phyloP scores from a whole-genome alignment of 2,113 vertebrate genomes.

The Lamprotornis superbus region DNA sequence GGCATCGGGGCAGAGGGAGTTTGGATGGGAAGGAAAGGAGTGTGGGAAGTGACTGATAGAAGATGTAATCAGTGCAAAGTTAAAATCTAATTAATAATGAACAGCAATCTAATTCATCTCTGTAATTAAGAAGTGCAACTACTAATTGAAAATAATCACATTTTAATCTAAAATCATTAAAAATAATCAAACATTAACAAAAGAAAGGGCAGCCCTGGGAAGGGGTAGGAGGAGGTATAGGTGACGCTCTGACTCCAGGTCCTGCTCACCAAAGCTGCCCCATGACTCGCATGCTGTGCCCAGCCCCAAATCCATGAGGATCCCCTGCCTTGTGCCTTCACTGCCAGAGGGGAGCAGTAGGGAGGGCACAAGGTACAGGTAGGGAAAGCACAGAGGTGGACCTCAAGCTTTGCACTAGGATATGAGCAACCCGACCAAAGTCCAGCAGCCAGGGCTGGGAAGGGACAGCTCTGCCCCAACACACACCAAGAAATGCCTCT shows the following conservation, averaged over 20 bases:
- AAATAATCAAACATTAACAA: constrained; percentile 30
- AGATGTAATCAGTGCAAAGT: background rate
- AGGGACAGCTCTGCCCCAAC: background rate
- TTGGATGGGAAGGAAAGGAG: background rate
- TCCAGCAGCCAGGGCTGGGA: background rate
- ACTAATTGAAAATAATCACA: constrained; percentile 55
- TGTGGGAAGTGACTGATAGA: background rate
- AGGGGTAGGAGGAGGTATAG: background rate
- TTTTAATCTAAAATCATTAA: constrained; percentile 54
- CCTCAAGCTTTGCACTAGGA: background rate
- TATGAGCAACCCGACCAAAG: background rate
- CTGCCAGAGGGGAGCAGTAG: background rate
- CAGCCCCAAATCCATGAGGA: background rate
- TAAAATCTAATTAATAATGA: constrained; percentile 54
- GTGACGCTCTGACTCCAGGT: background rate
- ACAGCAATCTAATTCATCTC: constrained; percentile 23
- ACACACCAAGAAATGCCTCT: background rate
- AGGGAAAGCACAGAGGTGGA: background rate
- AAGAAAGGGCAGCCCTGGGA: constrained; percentile 14
- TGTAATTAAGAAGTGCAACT: constrained; percentile 17
- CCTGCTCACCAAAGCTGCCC: background rate
- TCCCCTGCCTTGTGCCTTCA: background rate
- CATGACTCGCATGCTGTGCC: fast-evolving
- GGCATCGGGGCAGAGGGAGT: fast-evolving
- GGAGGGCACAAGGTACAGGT: background rate